Percentiles rank a stretch among this genome's conserved stretches.
phyloP scores from a whole-genome alignment of 2,113 vertebrate species.

The Tetrax tetrax region DNA sequence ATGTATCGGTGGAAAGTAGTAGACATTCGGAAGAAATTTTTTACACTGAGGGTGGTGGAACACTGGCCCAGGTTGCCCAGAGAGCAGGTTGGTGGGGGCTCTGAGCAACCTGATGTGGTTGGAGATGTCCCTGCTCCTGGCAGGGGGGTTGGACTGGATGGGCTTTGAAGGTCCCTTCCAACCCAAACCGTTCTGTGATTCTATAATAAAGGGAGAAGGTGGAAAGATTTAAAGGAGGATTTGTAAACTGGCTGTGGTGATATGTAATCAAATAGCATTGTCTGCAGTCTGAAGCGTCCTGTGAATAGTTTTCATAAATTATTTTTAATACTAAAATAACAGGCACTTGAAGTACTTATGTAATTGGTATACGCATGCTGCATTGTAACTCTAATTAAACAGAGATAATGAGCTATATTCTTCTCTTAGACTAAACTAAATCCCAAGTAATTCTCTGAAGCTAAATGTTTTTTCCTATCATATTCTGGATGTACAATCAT shows the following conservation, averaged over 20 bases:
- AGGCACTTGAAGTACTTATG: neutral
- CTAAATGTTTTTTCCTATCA: neutral
- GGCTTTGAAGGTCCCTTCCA: no score
- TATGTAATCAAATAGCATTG: neutral
- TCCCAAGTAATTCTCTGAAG: neutral
- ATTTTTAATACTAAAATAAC: neutral
- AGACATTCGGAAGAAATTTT: no score
- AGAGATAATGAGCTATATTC: neutral
- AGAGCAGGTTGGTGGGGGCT: no score
- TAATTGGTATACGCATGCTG: neutral
- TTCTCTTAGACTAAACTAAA: neutral
- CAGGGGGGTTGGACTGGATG: no score
- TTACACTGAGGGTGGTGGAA: no score
- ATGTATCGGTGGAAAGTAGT: neutral
- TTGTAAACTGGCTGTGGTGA: neutral
- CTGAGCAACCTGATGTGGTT: no score
- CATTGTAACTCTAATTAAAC: neutral
- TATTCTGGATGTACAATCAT: neutral
- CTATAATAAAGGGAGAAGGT: neutral
- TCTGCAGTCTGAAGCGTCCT: neutral
- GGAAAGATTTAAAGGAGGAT: neutral
- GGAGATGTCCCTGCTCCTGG: no score
- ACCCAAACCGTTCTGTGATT: no score
- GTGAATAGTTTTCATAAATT: neutral
- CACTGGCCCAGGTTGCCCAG: no score